Evolutionary conservation across 2,113 vertebrate species (phyloP).

Genomic region (Tachuris rubrigastra): DNA sequence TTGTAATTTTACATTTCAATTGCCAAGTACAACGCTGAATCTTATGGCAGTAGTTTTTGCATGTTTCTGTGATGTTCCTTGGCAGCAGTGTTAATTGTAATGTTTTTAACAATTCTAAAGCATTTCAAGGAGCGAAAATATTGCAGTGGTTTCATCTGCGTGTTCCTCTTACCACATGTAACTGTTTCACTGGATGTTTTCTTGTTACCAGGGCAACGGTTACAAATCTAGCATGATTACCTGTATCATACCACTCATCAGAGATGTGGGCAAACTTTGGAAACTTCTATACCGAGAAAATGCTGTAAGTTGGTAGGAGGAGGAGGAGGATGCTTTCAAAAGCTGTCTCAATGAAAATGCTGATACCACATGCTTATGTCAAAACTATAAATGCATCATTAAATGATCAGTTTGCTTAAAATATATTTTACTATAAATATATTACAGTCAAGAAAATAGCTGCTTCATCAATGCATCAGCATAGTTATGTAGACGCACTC

Average conservation of each 20-base stretch:
- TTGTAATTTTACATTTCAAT: neutral
- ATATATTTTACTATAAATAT: neutral
- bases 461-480: neutral
- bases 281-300: slow-evolving; percentile 17
- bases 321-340: neutral
- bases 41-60: neutral
- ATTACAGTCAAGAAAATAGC: neutral
- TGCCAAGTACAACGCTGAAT: neutral
- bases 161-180: neutral
- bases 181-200: slow-evolving; percentile 18
- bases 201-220: slow-evolving; percentile 5
- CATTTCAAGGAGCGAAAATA: neutral
- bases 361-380: neutral
- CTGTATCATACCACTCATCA: slow-evolving; percentile 34
- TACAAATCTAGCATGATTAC: slow-evolving; percentile 10
- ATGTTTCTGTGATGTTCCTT: neutral
- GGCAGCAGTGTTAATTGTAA: neutral
- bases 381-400: neutral
- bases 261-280: slow-evolving; percentile 37
- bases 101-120: neutral
- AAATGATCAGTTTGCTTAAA: neutral
- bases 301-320: slow-evolving; percentile 9
- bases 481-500: neutral
- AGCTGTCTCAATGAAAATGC: neutral
- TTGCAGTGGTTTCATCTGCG: neutral